Evolutionary conservation across 2,797 vertebrate genomes (phyloP), one percentile per base, ranked within the genome.

Genomic region (Lepus oiostolus): DNA sequence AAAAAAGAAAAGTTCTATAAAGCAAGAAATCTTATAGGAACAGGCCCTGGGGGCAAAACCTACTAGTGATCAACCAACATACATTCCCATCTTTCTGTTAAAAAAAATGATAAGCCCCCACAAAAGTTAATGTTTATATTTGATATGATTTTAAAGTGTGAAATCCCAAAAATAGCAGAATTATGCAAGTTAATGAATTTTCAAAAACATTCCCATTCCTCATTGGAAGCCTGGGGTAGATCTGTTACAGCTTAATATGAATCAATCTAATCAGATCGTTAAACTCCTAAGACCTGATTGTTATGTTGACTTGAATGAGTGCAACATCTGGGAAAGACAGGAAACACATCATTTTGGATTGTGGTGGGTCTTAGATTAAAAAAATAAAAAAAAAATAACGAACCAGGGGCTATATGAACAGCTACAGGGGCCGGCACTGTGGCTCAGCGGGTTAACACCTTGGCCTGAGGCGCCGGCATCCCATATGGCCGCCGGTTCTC

Each of bases 211-310:
- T 32, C 21, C 30, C 50, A 9, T 74, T 62, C 50, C 50, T 30
- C 50, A 38, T 54, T 35, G 32, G 58, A 72, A 32, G 24, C 42
- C 65, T 74, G 22, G 60, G 21, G 67, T 72, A 75, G 10, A 28
- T 26, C 72, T 91, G 75, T 28, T 32, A 52, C 1, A 52, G 4
- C 0, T 52, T 62, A 68, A n/a, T 75, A 70, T 47, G 62, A 85
- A 65, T 85, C 26, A 62, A 28, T 52, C 5, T 14, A 68, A 28
- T 60, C 60, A 52, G 62, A 52, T 76, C 50, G 52, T 38, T 82
- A 75, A 82, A 86, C 50, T 62, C 60, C 74, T 72, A 38, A 95
- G 24, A 84, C 35, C 79, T 58, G 54, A 75, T 50, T 54, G 65
- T 58, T 74, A 38, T 60, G 7, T 17, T 28, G 50, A 81, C 50